These are phyloP conservation scores for Oikopleura albicans DNA, from an alignment of 23 tunicate species.

Conservation along the genomic window DNA sequence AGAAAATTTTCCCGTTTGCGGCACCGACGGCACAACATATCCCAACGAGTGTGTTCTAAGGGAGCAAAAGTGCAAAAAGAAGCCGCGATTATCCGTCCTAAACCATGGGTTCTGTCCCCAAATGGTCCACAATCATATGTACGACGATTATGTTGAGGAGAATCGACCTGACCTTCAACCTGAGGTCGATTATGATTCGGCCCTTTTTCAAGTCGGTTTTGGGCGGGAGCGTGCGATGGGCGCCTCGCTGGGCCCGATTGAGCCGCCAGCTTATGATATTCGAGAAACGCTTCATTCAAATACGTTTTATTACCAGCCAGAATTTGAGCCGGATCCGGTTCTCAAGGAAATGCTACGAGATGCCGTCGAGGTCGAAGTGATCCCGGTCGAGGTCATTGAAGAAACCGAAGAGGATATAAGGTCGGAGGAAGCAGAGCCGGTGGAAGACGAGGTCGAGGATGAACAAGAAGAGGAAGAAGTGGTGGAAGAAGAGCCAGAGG, in stretches of 20 bases:
- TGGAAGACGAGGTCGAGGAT: too few species aligned
- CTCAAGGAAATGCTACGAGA: too few species aligned
- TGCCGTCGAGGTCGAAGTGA: too few species aligned
- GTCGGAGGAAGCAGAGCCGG: background rate
- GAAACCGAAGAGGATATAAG: background rate
- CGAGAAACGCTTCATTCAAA: background rate
- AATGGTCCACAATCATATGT: background rate
- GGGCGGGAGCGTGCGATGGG: background rate
- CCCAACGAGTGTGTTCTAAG: background rate
- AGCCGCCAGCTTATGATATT: background rate
- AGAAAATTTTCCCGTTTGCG: background rate
- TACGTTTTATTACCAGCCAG: background rate
- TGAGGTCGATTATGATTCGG: slow-evolving; percentile 2
- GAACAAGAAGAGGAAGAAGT: too few species aligned
- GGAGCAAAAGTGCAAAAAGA: background rate
- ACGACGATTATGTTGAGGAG: slow-evolving; percentile 1
- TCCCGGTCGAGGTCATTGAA: too few species aligned
- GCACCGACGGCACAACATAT: background rate
- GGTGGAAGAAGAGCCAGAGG: too few species aligned
- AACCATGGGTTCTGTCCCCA: background rate
- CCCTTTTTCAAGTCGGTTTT: background rate
- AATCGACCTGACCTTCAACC: background rate
- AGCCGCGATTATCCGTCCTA: background rate
- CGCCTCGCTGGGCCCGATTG: background rate
- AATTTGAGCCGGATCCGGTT: too few species aligned